Evolutionary conservation across 2,797 vertebrate genomes (phyloP).

Genomic region (Danio kyathit): DNA sequence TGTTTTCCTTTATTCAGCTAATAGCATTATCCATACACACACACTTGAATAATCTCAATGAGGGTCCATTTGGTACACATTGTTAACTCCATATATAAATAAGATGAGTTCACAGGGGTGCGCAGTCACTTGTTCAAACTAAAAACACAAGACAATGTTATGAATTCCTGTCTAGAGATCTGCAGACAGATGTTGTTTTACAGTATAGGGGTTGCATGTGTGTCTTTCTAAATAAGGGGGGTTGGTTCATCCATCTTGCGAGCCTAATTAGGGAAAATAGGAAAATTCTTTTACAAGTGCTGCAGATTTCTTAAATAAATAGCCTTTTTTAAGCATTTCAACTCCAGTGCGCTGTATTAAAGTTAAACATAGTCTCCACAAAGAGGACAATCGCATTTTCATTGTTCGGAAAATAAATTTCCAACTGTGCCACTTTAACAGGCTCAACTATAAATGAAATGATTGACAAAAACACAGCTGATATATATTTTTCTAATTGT

Average conservation of each 20-base stretch:
- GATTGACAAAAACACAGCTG: conserved; percentile 87
- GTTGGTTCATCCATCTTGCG: conserved; percentile 51
- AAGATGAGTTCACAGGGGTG: conserved; percentile 22
- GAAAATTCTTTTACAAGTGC: conserved; percentile 11
- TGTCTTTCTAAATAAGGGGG: conserved; percentile 35
- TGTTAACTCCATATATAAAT: conserved; percentile 30
- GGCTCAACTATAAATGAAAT: conserved; percentile 86
- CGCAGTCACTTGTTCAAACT: conserved; percentile 1
- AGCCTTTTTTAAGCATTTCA: conserved; percentile 69
- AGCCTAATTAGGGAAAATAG: conserved; percentile 48
- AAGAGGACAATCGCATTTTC: conserved; percentile 80
- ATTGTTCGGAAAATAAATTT: conserved; percentile 87
- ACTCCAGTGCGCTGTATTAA: conserved; percentile 64
- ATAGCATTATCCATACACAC: conserved; percentile 27
- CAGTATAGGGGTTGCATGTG: conserved; percentile 42
- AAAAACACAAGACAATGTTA: conserved; percentile 35
- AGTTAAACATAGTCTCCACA: conserved; percentile 71
- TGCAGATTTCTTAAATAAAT: conserved; percentile 51
- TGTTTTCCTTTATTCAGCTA: conserved; percentile 17
- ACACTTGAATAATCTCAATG: conserved; percentile 26
- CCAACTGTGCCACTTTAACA: conserved; percentile 83
- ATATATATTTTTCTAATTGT: conserved; percentile 96
- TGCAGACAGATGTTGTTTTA: conserved; percentile 43
- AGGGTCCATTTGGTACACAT: conserved; percentile 32
- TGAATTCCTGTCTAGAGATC: conserved; percentile 42